Percentiles rank a stretch among this genome's conserved stretches.
These are phyloP conservation scores for Ypsolopha scabrella DNA, from an alignment of 2,888 invertebrate species.

Conservation along the genomic window DNA sequence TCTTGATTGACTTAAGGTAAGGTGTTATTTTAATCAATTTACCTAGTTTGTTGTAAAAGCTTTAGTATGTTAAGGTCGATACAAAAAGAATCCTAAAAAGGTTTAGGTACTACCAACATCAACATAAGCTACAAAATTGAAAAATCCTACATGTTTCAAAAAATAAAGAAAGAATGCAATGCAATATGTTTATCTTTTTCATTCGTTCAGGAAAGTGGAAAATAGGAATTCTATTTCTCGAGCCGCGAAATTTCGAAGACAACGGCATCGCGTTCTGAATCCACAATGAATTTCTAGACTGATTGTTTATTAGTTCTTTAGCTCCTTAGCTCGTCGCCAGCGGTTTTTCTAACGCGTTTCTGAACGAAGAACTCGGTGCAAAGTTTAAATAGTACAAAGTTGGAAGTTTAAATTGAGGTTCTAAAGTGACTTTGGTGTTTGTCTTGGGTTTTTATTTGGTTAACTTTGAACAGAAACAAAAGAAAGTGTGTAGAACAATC, in stretches of 20 bases:
- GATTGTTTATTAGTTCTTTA: not conserved
- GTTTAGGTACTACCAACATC: too few relatives aligned
- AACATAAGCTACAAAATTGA: too few relatives aligned
- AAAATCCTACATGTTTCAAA: too few relatives aligned
- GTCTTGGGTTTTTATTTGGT: not conserved
- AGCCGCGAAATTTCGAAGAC: not conserved
- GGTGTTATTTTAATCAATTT: too few relatives aligned
- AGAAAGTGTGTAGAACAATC: too few relatives aligned
- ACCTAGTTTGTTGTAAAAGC: too few relatives aligned
- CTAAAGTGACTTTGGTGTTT: not conserved
- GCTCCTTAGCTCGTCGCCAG: not conserved
- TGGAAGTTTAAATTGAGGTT: not conserved
- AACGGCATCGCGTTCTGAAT: not conserved
- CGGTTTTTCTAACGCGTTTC: not conserved
- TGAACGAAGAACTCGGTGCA: not conserved
- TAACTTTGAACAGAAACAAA: too few relatives aligned
- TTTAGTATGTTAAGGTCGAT: too few relatives aligned
- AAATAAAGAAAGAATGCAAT: too few relatives aligned
- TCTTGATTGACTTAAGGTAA: not conserved
- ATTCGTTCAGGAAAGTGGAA: not conserved
- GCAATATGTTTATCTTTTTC: not conserved
- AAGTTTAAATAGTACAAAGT: not conserved
- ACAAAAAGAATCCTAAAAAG: too few relatives aligned
- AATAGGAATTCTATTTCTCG: not conserved
- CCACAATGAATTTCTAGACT: not conserved